phyloP scores from a whole-genome alignment of 2,113 vertebrate species.

The Numida meleagris region DNA sequence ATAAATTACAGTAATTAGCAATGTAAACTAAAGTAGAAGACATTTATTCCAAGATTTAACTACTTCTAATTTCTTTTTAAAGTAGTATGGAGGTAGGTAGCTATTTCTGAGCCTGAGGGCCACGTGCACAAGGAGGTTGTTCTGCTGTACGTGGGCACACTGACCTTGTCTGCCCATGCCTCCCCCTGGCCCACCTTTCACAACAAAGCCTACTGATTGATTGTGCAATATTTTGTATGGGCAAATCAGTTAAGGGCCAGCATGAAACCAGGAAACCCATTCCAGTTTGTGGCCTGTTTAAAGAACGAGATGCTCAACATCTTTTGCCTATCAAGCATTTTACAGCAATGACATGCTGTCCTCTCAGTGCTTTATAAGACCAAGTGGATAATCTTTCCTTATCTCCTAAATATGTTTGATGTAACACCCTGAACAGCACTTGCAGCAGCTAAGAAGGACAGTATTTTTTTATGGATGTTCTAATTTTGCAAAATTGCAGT shows the following conservation, averaged over 20 bases:
- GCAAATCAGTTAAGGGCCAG: background rate
- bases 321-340: background rate
- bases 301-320: background rate
- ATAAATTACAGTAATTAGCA: constrained; percentile 5
- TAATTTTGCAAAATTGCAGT: background rate
- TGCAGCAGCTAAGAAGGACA: background rate
- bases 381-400: constrained; percentile 42
- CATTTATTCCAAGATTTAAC: background rate
- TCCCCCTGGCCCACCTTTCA: background rate
- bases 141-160: background rate
- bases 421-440: constrained; percentile 3
- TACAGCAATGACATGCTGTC: background rate
- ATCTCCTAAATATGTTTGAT: constrained; percentile 17
- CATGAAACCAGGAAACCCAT: background rate
- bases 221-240: background rate
- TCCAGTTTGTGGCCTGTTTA: background rate
- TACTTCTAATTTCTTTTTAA: background rate
- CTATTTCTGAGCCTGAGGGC: background rate
- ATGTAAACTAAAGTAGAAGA: background rate
- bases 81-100: background rate
- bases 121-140: background rate
- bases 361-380: background rate
- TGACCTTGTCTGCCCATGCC: background rate
- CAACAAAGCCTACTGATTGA: background rate
- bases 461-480: background rate